Conservation (phyloP, 2,113 vertebrate genomes). For the Merops nubicus region DNA sequence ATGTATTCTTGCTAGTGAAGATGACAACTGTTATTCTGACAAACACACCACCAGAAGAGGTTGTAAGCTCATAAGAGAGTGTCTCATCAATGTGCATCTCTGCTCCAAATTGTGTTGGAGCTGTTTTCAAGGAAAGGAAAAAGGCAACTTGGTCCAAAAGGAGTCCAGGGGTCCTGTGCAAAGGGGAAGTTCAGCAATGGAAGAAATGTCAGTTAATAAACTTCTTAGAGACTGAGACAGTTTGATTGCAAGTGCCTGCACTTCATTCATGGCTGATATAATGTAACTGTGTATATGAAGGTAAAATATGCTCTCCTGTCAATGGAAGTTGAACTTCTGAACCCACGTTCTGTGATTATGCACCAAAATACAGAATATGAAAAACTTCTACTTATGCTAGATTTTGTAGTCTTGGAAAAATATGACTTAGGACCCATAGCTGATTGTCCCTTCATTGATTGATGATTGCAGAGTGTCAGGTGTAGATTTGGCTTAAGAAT, state of each 20-base stretch:
- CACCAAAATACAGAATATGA: too few species aligned
- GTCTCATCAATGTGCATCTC: background rate
- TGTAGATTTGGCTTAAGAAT: too few species aligned
- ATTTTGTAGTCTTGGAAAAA: too few species aligned
- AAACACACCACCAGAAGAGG: background rate
- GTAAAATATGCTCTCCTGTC: background rate
- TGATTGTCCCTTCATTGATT: too few species aligned
- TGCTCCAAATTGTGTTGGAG: background rate
- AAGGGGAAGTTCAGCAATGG: background rate
- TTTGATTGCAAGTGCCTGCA: background rate
- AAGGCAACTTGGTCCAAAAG: background rate
- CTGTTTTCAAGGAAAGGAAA: background rate
- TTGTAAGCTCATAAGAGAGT: background rate
- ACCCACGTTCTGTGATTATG: too few species aligned
- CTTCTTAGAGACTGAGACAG: background rate
- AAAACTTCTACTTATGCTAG: too few species aligned
- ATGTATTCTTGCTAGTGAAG: background rate
- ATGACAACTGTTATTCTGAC: background rate
- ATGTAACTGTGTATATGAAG: background rate
- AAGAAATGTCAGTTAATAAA: constrained; percentile 14
- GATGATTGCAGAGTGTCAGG: too few species aligned
- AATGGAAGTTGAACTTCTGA: background rate
- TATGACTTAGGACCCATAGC: too few species aligned
- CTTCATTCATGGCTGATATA: background rate
- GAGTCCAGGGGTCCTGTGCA: background rate